Base-by-base conservation (phyloP, 2,113 vertebrate genomes). In the Prinia subflava region DNA sequence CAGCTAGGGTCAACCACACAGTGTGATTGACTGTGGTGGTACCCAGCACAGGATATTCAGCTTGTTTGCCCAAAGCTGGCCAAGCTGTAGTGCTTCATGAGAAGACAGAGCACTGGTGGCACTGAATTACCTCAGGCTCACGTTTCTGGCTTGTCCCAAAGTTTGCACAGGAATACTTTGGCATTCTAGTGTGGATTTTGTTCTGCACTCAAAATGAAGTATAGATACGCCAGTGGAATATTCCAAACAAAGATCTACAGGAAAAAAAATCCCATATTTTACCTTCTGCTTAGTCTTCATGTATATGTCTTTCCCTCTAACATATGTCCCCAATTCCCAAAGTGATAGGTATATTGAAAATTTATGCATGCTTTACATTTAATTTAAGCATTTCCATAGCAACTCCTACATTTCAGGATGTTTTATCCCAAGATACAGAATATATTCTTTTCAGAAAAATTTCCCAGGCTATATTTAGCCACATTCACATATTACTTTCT, bases 281-380 rank as follows among this genome's bases (percentile, higher is more conserved):
- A 69, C 67, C 57, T 87, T 95, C 76, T 81, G 64, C 74, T 78
- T 90, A 53, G 64, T 56, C 50, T 75, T 94, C 83, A 62, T 44
- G 49, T 93, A 64, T 70, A 92, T 41, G 64, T 70, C 56, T 90
- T 95, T 92, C 42, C 44, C 62, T 30, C 15, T 78, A 94, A 67
- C 85, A 93, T 95, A 92, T 91, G 89, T 95, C 52, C 46, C 9
- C 68, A 50, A 1, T 90, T 93, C 79, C 65, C 68, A 33, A 92
- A 94, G 60, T 80, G 71, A 64, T 78, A 57, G 47, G 37, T 92
- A 85, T 77, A 71, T 17, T 91, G 89, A 90, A 94, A 95, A 96
- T 90, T 81, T 89, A 96, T 96, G 89, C 79, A 67, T 60, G 69
- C 81, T 95, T 94, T 96, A 96, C 83, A 90, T 97, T 96, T 93